phyloP scores from a whole-genome alignment of 2,113 vertebrate genomes.

The Micronycteris hirsuta region DNA sequence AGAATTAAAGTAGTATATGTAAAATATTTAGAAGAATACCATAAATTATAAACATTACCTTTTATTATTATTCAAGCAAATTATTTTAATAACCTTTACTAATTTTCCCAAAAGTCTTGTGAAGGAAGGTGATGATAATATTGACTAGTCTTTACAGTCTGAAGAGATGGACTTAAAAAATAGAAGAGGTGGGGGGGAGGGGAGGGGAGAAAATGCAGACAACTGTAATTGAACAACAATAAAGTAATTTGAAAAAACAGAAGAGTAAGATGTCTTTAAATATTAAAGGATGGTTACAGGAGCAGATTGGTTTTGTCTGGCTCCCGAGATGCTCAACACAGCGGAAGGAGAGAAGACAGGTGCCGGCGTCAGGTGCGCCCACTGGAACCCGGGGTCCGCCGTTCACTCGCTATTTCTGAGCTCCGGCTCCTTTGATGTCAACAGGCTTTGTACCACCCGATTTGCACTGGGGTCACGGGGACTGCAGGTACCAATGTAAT shows the following conservation, averaged over 20 bases:
- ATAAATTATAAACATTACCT: background rate
- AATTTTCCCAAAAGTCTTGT: background rate
- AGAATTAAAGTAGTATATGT: background rate
- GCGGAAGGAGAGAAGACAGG: background rate
- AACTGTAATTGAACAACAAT: too few relatives aligned
- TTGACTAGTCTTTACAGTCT: background rate
- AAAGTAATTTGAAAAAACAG: too few relatives aligned
- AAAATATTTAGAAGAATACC: background rate
- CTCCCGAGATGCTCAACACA: background rate
- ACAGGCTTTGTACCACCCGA: background rate
- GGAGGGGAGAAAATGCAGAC: too few relatives aligned
- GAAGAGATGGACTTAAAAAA: background rate
- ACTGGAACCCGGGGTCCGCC: background rate
- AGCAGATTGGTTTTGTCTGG: background rate
- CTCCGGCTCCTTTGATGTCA: background rate
- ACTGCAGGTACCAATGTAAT: background rate
- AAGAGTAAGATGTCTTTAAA: background rate
- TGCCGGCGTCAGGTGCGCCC: background rate
- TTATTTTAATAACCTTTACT: background rate
- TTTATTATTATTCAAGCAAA: background rate
- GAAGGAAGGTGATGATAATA: background rate
- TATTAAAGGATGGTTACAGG: background rate
- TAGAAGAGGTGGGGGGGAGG: too few relatives aligned
- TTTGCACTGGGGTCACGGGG: background rate
- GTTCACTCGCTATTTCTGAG: background rate